Conservation (phyloP, 2,888 invertebrate genomes). For the Trichopoda pennipes region DNA sequence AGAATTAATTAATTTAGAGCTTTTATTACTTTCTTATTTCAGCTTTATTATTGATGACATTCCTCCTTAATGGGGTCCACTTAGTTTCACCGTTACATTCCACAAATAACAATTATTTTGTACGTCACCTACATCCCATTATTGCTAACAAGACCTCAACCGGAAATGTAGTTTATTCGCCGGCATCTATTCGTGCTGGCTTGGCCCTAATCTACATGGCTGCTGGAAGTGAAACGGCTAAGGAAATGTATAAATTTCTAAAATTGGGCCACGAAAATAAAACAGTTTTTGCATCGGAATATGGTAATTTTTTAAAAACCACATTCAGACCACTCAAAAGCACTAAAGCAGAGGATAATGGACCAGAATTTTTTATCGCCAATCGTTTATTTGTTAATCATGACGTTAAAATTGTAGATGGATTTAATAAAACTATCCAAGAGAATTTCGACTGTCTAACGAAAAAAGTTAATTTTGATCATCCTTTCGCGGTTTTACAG, state of each 20-base stretch:
- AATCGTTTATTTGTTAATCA: not conserved
- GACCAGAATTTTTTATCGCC: not conserved
- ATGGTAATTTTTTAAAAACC: not conserved
- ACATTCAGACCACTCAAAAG: not conserved
- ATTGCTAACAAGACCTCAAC: not conserved
- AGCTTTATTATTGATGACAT: not conserved
- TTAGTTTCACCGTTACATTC: not conserved
- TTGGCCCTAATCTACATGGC: not conserved
- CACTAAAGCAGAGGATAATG: not conserved
- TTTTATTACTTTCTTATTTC: not conserved
- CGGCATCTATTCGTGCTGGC: not conserved
- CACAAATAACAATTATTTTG: not conserved
- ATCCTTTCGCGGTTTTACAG: not conserved
- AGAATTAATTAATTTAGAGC: too few species aligned
- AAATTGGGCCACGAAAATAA: not conserved
- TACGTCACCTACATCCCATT: not conserved
- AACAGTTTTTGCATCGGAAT: not conserved
- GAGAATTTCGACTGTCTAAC: not conserved
- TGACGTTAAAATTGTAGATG: not conserved
- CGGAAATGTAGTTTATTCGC: not conserved
- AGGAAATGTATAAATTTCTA: not conserved
- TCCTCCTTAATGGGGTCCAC: not conserved
- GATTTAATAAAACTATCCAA: not conserved
- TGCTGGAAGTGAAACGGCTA: not conserved
- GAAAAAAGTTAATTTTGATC: not conserved